Evolutionary conservation across 92 coral and sea anemone species (phyloP).

Genomic region (Epizoanthus fatuus): DNA sequence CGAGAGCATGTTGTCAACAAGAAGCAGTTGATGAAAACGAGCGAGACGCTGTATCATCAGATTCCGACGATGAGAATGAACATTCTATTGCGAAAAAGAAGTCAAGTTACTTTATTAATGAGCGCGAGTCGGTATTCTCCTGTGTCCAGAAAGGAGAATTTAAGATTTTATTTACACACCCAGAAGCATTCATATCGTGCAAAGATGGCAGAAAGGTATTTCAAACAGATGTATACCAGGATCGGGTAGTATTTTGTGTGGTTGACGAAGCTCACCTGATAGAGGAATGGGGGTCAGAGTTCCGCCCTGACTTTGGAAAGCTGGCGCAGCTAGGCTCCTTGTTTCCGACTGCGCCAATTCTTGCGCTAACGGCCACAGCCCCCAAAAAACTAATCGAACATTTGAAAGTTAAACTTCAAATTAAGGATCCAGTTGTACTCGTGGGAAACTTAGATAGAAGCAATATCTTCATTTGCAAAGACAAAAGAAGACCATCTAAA

Average conservation of each 20-base stretch:
- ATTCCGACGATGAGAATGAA: conserved; percentile 6
- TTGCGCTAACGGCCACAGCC: no score
- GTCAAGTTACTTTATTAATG: background rate
- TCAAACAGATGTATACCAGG: no score
- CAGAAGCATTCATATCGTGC: no score
- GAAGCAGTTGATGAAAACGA: background rate
- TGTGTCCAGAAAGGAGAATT: background rate
- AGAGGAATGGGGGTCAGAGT: no score
- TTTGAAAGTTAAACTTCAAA: background rate
- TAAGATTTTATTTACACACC: no score
- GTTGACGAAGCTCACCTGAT: no score
- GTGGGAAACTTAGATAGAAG: conserved; percentile 49
- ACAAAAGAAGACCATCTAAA: background rate
- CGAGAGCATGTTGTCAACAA: conserved; percentile 6
- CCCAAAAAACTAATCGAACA: background rate
- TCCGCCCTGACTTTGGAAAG: no score
- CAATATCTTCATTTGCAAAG: conserved; percentile 54
- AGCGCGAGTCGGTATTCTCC: background rate
- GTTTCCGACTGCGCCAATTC: no score
- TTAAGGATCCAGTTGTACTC: conserved; percentile 20
- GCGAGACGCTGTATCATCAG: background rate
- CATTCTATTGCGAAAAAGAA: background rate
- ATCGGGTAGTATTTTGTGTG: no score
- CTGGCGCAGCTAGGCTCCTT: no score
- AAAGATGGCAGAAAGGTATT: no score